phyloP scores from a whole-genome alignment of 2,888 invertebrate species.

The Sminthurinus aureus region DNA sequence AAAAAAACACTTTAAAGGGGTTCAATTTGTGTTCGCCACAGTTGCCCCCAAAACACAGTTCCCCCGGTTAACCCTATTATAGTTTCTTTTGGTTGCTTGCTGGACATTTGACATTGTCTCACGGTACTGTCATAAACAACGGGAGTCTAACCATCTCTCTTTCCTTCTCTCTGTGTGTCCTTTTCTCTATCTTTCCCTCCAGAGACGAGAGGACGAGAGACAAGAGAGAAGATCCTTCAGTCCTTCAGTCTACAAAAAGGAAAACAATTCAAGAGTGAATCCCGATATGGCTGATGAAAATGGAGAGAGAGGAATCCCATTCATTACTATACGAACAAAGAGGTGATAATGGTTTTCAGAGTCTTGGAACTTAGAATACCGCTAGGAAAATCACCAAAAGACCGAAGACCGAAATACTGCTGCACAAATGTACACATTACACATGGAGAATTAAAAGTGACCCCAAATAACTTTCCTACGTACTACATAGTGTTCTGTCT shows the following conservation, averaged over 20 bases:
- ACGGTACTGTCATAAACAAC: conserved; percentile 1
- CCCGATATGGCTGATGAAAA: conserved; percentile 29
- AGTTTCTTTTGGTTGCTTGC: too few species aligned
- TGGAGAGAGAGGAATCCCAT: conserved; percentile 44
- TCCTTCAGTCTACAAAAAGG: not conserved
- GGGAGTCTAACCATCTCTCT: too few species aligned
- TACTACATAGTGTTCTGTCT: not conserved
- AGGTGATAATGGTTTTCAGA: conserved; percentile 55
- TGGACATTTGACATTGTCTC: not conserved
- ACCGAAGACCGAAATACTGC: not conserved
- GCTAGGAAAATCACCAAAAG: not conserved
- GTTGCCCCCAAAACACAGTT: too few species aligned
- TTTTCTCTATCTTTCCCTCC: too few species aligned
- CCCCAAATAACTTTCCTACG: not conserved
- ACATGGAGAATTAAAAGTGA: not conserved
- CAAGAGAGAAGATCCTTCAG: conserved; percentile 9
- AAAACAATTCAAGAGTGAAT: conserved; percentile 17
- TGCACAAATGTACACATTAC: not conserved
- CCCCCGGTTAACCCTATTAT: too few species aligned
- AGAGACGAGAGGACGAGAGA: conserved; percentile 1
- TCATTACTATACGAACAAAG: conserved; percentile 49
- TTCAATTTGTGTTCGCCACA: too few species aligned
- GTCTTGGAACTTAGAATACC: conserved; percentile 37
- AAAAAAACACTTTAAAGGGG: too few species aligned
- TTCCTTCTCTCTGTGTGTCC: too few species aligned